Base-by-base conservation (phyloP, 2,113 vertebrate species). In the Cololabis saira region DNA sequence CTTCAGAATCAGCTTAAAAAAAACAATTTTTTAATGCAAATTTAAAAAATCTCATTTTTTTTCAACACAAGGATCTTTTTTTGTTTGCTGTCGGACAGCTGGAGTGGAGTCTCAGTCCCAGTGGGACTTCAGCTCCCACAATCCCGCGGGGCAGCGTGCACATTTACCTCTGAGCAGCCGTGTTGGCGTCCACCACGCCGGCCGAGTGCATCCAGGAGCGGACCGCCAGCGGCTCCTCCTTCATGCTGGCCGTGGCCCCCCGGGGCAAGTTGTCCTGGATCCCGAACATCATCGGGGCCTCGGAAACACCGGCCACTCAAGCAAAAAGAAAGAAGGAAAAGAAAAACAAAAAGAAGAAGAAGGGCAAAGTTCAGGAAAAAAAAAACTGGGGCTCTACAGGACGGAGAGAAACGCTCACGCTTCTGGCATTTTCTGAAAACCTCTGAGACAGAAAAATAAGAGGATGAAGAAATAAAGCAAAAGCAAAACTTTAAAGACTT, bases 161-260 rank as follows among this genome's bases (percentile, higher is more conserved):
- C 45, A 6, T 8, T 87, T 89, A 90, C 89, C 89, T 90, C 69
- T 90, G 87, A 70, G 87, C 89, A 0, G 89, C 89, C 1, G 87
- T 86, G 79, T 79, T 82, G 77, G 89, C 85, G 45, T 90, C 85
- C 68, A 89, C 74, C 73, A 87, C 80, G 19, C 85, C 80, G 52
- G 75, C 53, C 10, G 85, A 76, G 76, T 82, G 85, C 85, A 89
- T 87, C 89, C 89, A 90, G 62, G 87, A 89, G 63, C 89, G 89
- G 0, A 82, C 89, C 0, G 80, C 60, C 61, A 86, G 80, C 55
- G 89, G 89, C 78, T 89, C 89, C 81, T 90, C 89, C 80, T 90
- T 89, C 89, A 87, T 61, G 64, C 54, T 59, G 30, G 78, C 71
- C 0, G 81, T 59, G 66, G 81, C 81, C 67, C 86, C 89, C 0